phyloP scores from a whole-genome alignment of 2,113 vertebrate species.

The Takifugu flavidus region DNA sequence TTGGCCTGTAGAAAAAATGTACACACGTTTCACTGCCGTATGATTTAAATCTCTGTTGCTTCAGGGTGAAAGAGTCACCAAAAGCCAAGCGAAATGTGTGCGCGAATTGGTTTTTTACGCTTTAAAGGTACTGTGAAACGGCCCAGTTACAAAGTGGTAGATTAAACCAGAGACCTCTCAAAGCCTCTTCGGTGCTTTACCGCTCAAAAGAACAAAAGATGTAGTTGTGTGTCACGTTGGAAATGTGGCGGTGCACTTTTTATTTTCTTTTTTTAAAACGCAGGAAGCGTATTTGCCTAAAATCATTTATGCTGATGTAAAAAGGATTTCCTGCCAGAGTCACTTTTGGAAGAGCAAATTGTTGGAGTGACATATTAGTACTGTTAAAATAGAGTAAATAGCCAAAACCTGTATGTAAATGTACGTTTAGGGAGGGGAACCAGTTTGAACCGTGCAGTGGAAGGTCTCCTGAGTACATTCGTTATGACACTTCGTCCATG shows the following conservation, averaged over 20 bases:
- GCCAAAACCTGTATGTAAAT: not conserved
- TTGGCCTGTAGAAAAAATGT: slow-evolving; percentile 34
- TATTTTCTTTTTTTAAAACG: slow-evolving; percentile 30
- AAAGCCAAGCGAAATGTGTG: not conserved
- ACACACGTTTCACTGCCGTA: slow-evolving; percentile 30
- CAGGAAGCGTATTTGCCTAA: slow-evolving; percentile 3
- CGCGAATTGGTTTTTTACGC: not conserved
- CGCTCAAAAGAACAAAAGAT: too few relatives aligned
- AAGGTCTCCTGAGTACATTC: too few relatives aligned
- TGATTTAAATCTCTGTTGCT: slow-evolving; percentile 30
- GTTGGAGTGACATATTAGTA: not conserved
- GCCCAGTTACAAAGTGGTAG: too few relatives aligned
- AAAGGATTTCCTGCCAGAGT: slow-evolving; percentile 19
- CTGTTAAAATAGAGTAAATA: not conserved
- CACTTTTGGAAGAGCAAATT: too few relatives aligned
- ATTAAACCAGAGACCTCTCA: not conserved
- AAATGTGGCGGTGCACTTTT: slow-evolving; percentile 37
- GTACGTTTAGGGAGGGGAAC: too few relatives aligned
- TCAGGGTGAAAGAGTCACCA: not conserved
- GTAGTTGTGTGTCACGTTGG: slow-evolving; percentile 16
- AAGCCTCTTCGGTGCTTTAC: too few relatives aligned
- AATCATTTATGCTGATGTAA: not conserved
- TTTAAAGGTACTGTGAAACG: not conserved
- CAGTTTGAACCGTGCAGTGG: too few relatives aligned
- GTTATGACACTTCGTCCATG: not conserved